Evolutionary conservation across 2,797 vertebrate genomes (phyloP).

Genomic region (Melanotaenia pygmaea): DNA sequence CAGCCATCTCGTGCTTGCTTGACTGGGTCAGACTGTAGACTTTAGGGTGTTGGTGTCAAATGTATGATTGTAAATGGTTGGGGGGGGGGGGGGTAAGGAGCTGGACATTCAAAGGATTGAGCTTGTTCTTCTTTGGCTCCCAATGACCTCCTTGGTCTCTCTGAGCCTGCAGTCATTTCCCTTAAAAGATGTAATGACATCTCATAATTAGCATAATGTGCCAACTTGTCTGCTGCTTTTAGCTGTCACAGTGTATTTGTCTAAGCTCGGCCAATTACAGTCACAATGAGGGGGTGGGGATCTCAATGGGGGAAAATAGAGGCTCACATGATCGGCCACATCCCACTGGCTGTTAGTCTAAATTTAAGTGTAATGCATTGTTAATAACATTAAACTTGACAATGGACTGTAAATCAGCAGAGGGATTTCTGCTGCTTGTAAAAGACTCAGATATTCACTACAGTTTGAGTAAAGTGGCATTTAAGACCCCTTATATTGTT

Average conservation of each 20-base stretch:
- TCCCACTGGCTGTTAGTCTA: constrained; percentile 59
- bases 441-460: constrained; percentile 5
- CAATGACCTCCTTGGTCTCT: constrained; percentile 55
- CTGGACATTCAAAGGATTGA: constrained; percentile 60
- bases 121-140: constrained; percentile 61
- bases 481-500: constrained; percentile 1
- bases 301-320: constrained; percentile 53
- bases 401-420: constrained; percentile 42
- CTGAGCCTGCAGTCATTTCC: constrained; percentile 74
- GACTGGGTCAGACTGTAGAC: constrained; percentile 71
- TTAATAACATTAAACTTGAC: constrained; percentile 57
- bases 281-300: constrained; percentile 29
- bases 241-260: constrained; percentile 81
- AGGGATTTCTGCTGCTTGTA: constrained; percentile 11
- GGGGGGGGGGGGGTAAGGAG: constrained; percentile 15
- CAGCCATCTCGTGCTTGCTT: constrained; percentile 45
- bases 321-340: constrained; percentile 62
- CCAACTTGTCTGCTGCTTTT: constrained; percentile 82
- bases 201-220: constrained; percentile 84
- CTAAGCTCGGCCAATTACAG: constrained; percentile 76
- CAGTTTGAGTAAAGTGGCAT: constrained; percentile 10
- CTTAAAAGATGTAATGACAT: constrained; percentile 82
- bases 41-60: constrained; percentile 66
- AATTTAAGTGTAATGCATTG: constrained; percentile 46
- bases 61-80: constrained; percentile 53